These are phyloP conservation scores for Lasius fuliginosus DNA, from an alignment of 2,888 invertebrate species.

Conservation along the genomic window DNA sequence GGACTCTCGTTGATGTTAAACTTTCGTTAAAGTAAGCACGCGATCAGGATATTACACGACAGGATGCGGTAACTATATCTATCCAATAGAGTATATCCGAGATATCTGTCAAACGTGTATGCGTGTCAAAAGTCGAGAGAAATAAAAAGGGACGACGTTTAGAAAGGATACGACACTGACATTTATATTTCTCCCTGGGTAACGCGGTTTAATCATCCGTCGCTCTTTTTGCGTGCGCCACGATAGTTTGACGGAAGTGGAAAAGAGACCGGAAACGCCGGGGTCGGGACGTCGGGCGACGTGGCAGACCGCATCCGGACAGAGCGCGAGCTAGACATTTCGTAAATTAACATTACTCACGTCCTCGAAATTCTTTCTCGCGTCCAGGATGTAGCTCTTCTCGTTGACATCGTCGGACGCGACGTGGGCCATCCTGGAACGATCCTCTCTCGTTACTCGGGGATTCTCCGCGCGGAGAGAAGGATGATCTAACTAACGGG, in stretches of 20 bases:
- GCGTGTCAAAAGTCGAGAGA: not conserved
- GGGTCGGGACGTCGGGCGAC: not conserved
- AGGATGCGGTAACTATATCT: not conserved
- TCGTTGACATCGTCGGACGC: conserved; percentile 77
- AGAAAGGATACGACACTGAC: not conserved
- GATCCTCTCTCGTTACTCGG: not conserved
- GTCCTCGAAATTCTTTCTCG: conserved; percentile 82
- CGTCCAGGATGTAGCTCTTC: conserved; percentile 84
- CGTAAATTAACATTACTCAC: conserved; percentile 75
- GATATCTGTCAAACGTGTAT: not conserved
- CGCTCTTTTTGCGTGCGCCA: not conserved
- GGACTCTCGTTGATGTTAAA: not conserved
- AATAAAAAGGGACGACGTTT: not conserved
- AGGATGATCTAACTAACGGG: conserved; percentile 34
- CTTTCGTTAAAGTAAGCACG: conserved; percentile 17
- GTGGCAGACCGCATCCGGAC: not conserved
- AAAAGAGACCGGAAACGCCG: not conserved
- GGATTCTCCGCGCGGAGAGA: not conserved
- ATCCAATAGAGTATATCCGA: not conserved
- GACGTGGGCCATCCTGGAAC: conserved; percentile 65
- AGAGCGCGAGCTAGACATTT: not conserved
- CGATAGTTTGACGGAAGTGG: not conserved
- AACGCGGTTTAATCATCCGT: not conserved
- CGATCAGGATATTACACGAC: not conserved
- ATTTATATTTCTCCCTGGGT: not conserved